These are phyloP conservation scores for Penelope pileata DNA, from an alignment of 2,113 vertebrate genomes.

Conservation along the genomic window DNA sequence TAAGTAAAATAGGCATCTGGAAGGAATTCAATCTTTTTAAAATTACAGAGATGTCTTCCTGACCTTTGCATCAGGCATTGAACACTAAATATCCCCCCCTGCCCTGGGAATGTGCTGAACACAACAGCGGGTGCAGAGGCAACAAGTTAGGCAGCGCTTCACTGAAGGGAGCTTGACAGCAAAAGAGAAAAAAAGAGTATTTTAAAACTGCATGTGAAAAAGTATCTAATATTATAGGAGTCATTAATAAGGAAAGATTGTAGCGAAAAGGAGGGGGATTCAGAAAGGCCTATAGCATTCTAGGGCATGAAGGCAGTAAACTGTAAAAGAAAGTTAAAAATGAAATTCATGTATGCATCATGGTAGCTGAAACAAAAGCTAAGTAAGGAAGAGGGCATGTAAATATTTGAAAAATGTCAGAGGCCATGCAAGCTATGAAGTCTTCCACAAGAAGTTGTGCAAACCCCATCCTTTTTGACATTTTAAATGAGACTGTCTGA, in stretches of 20 bases:
- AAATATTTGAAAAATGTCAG: constrained; percentile 17
- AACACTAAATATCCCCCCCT: background rate
- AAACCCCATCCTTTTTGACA: background rate
- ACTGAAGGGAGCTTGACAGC: background rate
- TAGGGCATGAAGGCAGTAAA: background rate
- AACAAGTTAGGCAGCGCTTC: background rate
- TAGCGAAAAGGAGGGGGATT: background rate
- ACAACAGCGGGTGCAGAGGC: background rate
- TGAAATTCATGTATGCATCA: background rate
- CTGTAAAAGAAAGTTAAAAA: background rate
- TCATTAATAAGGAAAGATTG: background rate
- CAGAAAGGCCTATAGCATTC: background rate
- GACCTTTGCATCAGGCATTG: background rate
- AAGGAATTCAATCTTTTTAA: background rate
- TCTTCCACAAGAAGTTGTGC: background rate
- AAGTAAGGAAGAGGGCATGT: background rate
- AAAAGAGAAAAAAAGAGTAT: background rate
- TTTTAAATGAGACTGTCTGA: constrained; percentile 19
- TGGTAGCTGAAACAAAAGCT: background rate
- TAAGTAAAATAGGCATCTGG: background rate
- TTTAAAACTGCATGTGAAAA: background rate
- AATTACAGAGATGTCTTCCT: background rate
- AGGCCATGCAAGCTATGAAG: background rate
- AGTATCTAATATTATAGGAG: background rate
- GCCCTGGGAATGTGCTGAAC: background rate